phyloP scores from a whole-genome alignment of 2,113 vertebrate species.

The Bubalus kerabau region DNA sequence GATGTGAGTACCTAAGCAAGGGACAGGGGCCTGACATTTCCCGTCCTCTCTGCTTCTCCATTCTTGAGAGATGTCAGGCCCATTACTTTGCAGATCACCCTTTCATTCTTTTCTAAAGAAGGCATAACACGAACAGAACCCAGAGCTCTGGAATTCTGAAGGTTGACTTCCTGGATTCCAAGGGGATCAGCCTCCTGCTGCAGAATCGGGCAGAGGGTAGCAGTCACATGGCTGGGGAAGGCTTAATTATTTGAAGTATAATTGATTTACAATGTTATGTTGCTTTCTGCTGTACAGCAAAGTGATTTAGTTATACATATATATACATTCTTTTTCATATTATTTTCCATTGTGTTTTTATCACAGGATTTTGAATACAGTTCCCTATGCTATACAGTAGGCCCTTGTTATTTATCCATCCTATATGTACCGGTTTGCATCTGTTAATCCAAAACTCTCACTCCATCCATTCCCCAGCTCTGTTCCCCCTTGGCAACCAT shows the following conservation, averaged over 20 bases:
- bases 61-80: background rate
- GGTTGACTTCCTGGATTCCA: background rate
- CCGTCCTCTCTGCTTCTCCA: background rate
- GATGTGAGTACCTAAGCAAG: rapidly evolving
- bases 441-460: background rate
- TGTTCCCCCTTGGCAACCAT: background rate
- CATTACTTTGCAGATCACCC: background rate
- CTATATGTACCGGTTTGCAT: background rate
- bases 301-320: background rate
- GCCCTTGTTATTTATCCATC: background rate
- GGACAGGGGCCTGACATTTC: rapidly evolving
- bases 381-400: background rate
- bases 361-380: background rate
- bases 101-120: background rate
- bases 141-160: background rate
- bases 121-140: background rate
- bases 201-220: background rate
- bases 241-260: background rate
- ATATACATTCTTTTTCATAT: background rate
- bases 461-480: background rate
- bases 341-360: background rate
- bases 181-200: background rate
- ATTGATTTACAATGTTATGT: background rate
- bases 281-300: background rate
- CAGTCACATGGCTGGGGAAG: background rate